Evolutionary conservation across 2,797 vertebrate genomes (phyloP), one percentile per base, ranked within the genome.

Genomic region (Xiphorhynchus erythropygius): DNA sequence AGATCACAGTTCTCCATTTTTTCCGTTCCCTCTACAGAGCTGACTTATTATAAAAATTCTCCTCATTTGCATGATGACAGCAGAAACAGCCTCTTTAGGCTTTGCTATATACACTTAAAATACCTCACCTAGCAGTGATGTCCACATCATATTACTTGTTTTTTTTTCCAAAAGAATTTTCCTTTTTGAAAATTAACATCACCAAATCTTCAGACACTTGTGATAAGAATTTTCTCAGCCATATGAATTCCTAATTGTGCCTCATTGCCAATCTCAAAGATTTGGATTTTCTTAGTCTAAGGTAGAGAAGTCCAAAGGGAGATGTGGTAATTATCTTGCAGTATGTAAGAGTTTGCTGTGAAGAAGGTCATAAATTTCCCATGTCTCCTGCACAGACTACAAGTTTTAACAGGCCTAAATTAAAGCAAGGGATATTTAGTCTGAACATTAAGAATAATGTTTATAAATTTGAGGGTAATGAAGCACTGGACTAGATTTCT

Each of bases 81-180:
- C 23, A 80, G 24, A 5, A 21, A 10, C 32, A 75, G 7, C 32
- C 23, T 65, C 28, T 57, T 73, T 12, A n/a, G 44, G 32, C 32
- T 63, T 74, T 79, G 18, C 10, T 65, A 4, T 12, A 24, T 12
- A 21, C 5, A 5, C 6, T 65, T 87, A 15, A 19, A 62, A 30
- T 21, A 27, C 18, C 18, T 17, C 1, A 2, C 11, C 52, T 25
- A 18, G 21, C 17, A 68, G 9, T 10, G 8, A 10, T 32, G 22
- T 47, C 65, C 55, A 27, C 11, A 19, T 2, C 3, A 1, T 7
- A 21, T 24, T 57, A 21, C 30, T 30, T 4, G 1, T 57, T 16
- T 33, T 33, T 57, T 57, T 67, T 75, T 32, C 23, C n/a, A 19
- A 47, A 89, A 5, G 7, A 69, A 22, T 39, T 25, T 37, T 69